Evolutionary conservation across 2,797 vertebrate genomes (phyloP).

Genomic region (Microtus agrestis): DNA sequence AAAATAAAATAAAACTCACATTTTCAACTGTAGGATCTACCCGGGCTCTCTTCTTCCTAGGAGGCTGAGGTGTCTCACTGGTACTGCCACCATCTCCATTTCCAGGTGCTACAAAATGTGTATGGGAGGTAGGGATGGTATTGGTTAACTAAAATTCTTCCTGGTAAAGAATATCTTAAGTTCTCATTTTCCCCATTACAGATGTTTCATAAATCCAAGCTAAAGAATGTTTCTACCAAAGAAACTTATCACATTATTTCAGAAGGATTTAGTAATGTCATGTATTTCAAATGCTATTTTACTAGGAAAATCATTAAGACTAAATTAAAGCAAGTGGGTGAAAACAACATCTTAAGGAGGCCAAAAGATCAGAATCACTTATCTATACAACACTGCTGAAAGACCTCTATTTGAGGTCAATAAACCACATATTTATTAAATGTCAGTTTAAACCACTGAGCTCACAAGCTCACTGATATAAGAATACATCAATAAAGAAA

Average conservation of each 20-base stretch:
- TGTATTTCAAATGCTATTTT: background rate
- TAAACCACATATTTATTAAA: background rate
- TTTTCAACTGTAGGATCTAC: slow-evolving; percentile 98
- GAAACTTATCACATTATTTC: background rate
- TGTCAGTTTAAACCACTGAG: background rate
- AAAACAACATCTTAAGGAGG: background rate
- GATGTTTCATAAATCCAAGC: background rate
- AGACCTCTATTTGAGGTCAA: background rate
- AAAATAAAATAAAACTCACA: slow-evolving; percentile 87
- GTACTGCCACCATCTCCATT: slow-evolving; percentile 96
- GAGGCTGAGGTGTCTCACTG: slow-evolving; percentile 95
- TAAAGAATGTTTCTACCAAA: background rate
- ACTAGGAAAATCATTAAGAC: background rate
- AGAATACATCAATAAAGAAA: slow-evolving; percentile 25
- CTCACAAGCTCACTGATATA: slow-evolving; percentile 1
- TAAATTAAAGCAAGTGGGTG: background rate
- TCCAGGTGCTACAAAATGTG: slow-evolving; percentile 90
- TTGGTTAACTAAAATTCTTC: background rate
- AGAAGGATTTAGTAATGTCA: background rate
- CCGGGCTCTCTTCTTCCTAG: slow-evolving; percentile 97
- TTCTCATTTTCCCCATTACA: background rate
- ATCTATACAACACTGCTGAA: background rate
- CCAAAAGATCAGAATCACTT: background rate
- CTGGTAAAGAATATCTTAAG: background rate
- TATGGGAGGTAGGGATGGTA: too few relatives aligned